phyloP scores from a whole-genome alignment of 2,888 invertebrate genomes.

The Cotesia congregata region DNA sequence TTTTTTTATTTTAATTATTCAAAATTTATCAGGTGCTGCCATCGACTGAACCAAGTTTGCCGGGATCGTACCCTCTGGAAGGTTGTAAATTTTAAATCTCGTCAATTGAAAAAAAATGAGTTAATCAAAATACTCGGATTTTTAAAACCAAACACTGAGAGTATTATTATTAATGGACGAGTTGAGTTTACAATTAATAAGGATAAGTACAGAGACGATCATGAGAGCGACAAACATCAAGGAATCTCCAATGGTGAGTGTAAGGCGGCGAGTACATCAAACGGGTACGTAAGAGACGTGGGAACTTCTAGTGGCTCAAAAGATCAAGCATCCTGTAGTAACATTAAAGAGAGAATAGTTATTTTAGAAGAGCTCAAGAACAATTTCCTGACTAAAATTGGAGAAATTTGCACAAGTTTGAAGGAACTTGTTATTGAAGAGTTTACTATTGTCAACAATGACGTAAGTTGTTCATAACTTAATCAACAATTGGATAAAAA shows the following conservation, averaged over 20 bases:
- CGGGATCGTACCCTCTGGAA: conserved; percentile 74
- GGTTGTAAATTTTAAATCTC: conserved; percentile 69
- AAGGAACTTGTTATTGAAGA: conserved; percentile 71
- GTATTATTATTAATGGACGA: conserved; percentile 60
- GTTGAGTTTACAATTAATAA: background rate
- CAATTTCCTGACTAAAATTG: conserved; percentile 64
- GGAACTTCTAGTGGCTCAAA: background rate
- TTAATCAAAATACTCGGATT: conserved; percentile 71
- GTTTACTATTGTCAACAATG: conserved; percentile 72
- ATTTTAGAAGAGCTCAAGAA: conserved; percentile 56
- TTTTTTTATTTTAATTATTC: conserved; percentile 13
- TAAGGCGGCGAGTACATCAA: background rate
- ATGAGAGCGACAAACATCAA: conserved; percentile 51
- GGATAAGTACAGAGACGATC: background rate
- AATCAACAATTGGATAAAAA: too few relatives aligned
- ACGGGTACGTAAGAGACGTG: background rate
- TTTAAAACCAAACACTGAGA: conserved; percentile 69
- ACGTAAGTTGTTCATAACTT: conserved; percentile 58
- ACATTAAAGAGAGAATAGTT: background rate
- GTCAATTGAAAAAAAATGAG: conserved; percentile 59
- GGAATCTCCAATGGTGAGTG: conserved; percentile 56
- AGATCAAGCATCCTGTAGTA: background rate
- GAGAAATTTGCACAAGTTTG: conserved; percentile 67
- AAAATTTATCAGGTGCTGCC: conserved; percentile 69
- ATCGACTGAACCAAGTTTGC: conserved; percentile 70